Evolutionary conservation across 2,113 vertebrate species (phyloP).

Genomic region (Apodemus speciosus): DNA sequence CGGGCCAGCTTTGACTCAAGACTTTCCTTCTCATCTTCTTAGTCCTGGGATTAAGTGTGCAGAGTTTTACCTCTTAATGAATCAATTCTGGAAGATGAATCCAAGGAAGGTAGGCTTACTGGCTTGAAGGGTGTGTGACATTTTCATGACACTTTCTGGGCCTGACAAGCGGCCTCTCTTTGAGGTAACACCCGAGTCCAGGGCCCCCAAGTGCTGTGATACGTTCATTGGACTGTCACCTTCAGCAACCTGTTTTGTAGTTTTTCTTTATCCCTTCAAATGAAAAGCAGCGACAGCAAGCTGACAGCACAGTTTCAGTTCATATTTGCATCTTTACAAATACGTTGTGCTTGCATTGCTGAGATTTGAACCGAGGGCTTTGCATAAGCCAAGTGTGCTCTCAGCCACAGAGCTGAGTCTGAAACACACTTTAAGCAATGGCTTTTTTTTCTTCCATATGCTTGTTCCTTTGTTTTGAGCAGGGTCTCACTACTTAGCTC

Average conservation of each 20-base stretch:
- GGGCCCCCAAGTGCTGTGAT: no score
- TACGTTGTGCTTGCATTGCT: neutral
- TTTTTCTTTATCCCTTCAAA: constrained; percentile 12
- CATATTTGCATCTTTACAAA: neutral
- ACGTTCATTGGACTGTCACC: neutral
- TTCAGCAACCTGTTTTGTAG: neutral
- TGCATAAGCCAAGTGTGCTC: neutral
- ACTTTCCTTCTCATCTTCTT: neutral
- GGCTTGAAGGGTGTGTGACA: neutral
- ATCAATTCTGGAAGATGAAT: neutral
- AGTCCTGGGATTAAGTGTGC: neutral
- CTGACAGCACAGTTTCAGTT: neutral
- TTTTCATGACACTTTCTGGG: neutral
- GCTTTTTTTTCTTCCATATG: neutral
- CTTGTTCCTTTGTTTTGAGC: neutral
- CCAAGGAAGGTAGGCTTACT: neutral
- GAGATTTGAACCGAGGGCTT: neutral
- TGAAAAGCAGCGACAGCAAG: neutral
- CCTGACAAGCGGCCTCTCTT: neutral
- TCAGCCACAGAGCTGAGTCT: neutral
- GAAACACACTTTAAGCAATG: neutral
- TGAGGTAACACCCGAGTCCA: neutral
- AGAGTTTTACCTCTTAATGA: neutral
- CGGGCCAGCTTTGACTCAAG: neutral
- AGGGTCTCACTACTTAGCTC: neutral